Evolutionary conservation across 2,113 vertebrate species (phyloP), one percentile per base, ranked within the genome.

Genomic region (Gobius niger): DNA sequence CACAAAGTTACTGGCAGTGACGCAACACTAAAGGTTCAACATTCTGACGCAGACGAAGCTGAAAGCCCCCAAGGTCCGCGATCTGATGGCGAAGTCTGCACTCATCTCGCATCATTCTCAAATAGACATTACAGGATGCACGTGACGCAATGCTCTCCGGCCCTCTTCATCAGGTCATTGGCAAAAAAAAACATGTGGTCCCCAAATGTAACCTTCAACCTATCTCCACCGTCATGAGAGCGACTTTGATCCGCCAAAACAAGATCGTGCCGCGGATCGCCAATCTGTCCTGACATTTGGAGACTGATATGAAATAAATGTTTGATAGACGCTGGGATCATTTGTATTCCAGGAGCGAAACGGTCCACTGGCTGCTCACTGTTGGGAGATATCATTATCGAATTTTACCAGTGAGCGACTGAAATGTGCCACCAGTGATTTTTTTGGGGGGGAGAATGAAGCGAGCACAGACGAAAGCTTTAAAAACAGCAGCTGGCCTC

Each of bases 141-240:
- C 64, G 47, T 24, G 2, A 34, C 44, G 5, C 40, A 67, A 74
- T 34, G 24, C 24, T 34, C 24, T 86, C 68, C 75, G 77, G 0
- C 0, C 63, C 52, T 34, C 56, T 12, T 19, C 16, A 13, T 54
- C 11, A 56, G 72, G 50, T 63, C 61, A 70, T 71, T 63, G 52
- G 65, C 76, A 42, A 50, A 70, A 71, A 74, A 19, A 81, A 70
- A 61, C n/a, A 34, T 34, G 24, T 34, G 24, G 24, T 34, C 24
- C 24, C 68, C 59, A 72, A 83, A 76, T 85, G 78, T 84, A 47
- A 84, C 86, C 86, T 86, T 83, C 86, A 83, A 85, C 82, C 50
- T 77, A 9, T 44, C 67, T 40, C 41, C 78, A 74, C 82, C 85
- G 67, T 83, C 79, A 81, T 70, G 61, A 56, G 34, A 44, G 46